phyloP scores from a whole-genome alignment of 2,797 vertebrate species.

The Artibeus jamaicensis region DNA sequence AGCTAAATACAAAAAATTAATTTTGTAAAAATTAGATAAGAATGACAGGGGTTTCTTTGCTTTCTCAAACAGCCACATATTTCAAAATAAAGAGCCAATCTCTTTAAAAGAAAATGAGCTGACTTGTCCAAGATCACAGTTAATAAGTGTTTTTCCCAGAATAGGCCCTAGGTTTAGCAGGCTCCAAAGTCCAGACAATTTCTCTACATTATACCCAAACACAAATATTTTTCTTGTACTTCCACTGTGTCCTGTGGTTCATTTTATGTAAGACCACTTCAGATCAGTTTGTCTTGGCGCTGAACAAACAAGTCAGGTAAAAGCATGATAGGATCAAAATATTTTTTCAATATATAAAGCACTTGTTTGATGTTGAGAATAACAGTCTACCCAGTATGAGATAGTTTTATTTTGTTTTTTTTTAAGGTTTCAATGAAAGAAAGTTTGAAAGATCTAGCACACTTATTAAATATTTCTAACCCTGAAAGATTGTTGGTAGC shows the following conservation, averaged over 20 bases:
- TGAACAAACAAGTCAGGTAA: neutral
- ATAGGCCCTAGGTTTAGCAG: neutral
- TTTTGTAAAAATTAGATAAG: neutral
- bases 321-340: slow-evolving; percentile 20
- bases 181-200: neutral
- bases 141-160: neutral
- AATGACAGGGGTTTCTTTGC: neutral
- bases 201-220: neutral
- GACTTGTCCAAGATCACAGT: neutral
- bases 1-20: neutral
- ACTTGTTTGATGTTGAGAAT: neutral
- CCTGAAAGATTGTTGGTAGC: neutral
- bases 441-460: neutral
- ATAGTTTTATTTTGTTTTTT: neutral
- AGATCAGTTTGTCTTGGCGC: neutral
- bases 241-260: neutral
- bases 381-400: neutral
- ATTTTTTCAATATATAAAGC: neutral
- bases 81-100: slow-evolving; percentile 1
- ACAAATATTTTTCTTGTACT: slow-evolving; percentile 2
- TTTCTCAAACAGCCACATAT: neutral
- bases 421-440: neutral
- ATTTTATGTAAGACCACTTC: neutral
- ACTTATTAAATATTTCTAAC: neutral
- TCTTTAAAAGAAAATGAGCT: neutral